Evolutionary conservation across 2,888 invertebrate species (phyloP).

Genomic region (Acholoe squamosa): DNA sequence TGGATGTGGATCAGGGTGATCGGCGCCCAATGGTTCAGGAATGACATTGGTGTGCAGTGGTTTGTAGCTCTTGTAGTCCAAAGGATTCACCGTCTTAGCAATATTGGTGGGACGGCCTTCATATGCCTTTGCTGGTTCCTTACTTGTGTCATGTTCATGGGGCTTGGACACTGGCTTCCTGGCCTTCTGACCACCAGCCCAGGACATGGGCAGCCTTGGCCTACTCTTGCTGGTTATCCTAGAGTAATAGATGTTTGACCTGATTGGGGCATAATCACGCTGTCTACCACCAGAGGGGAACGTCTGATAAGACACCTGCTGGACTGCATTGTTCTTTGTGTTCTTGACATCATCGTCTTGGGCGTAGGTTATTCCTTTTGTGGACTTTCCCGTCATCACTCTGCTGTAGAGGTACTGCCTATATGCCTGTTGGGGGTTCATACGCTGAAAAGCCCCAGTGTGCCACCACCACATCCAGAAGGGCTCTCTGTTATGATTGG

Average conservation of each 20-base stretch:
- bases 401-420: neutral
- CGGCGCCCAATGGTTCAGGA: neutral
- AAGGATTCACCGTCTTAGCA: neutral
- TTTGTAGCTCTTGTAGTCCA: neutral
- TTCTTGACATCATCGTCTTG: neutral
- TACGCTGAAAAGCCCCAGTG: neutral
- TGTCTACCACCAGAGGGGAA: neutral
- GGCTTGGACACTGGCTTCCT: neutral
- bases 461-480: constrained; percentile 55
- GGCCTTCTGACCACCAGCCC: neutral
- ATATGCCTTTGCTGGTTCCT: neutral
- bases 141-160: too few relatives aligned
- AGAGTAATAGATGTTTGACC: neutral
- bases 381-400: neutral
- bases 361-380: too few relatives aligned
- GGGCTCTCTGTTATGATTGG: neutral
- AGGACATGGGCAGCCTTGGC: neutral
- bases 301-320: neutral
- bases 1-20: neutral
- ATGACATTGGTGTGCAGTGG: neutral
- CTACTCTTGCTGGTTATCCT: neutral
- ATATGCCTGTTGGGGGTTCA: constrained; percentile 18
- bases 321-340: neutral
- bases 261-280: neutral
- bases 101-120: neutral